Evolutionary conservation across 2,888 invertebrate species (phyloP).

Genomic region (Shargacucullia verbasci): DNA sequence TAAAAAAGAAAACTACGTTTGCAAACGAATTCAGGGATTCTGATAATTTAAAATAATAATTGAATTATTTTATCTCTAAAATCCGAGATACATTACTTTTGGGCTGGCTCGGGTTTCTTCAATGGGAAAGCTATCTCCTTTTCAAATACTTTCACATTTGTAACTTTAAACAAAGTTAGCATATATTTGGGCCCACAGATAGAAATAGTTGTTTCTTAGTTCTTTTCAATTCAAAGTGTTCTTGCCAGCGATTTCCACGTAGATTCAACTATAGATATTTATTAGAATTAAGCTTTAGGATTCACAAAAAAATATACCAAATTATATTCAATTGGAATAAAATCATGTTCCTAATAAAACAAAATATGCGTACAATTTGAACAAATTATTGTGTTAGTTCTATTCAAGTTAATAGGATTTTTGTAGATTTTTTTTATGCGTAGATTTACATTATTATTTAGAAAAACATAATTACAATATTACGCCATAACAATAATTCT

Average conservation of each 20-base stretch:
- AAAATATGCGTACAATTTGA: too few relatives aligned
- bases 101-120: too few relatives aligned
- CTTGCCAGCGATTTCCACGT: slow-evolving; percentile 5
- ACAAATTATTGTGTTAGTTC: too few relatives aligned
- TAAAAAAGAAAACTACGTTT: too few relatives aligned
- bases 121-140: too few relatives aligned
- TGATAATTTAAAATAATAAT: too few relatives aligned
- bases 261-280: slow-evolving; percentile 7
- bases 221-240: slow-evolving; percentile 13
- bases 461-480: slow-evolving; percentile 2
- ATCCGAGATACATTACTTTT: too few relatives aligned
- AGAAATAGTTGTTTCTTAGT: slow-evolving; percentile 3
- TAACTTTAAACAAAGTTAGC: not conserved
- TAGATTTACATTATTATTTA: slow-evolving; percentile 5
- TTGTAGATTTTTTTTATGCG: slow-evolving; percentile 21
- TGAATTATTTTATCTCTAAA: too few relatives aligned
- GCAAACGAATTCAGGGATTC: too few relatives aligned
- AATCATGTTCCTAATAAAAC: too few relatives aligned
- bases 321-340: slow-evolving; percentile 6
- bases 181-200: slow-evolving; percentile 2
- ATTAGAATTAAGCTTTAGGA: slow-evolving; percentile 13
- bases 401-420: not conserved
- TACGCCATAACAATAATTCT: not conserved
- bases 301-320: slow-evolving; percentile 24
- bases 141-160: not conserved